These are phyloP conservation scores for Hemichromis elongatus DNA, from an alignment of 2,113 vertebrate genomes.

Conservation along the genomic window DNA sequence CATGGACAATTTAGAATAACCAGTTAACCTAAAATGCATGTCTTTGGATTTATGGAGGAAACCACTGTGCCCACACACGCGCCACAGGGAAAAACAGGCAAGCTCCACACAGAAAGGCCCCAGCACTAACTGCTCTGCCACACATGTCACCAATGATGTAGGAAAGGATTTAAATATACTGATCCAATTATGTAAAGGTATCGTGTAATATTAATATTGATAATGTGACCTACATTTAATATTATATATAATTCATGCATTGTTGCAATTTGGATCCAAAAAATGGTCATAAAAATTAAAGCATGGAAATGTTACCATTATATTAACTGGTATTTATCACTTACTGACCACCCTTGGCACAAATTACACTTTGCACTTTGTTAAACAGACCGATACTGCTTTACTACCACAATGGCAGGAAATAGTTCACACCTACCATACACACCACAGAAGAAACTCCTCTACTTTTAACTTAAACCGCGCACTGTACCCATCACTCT, in stretches of 20 bases:
- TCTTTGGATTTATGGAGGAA: not conserved
- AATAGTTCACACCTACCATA: not conserved
- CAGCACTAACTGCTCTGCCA: not conserved
- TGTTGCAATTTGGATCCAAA: not conserved
- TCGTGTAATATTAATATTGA: not conserved
- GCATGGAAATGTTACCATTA: not conserved
- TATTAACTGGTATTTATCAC: not conserved
- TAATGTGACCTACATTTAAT: not conserved
- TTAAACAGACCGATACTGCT: not conserved
- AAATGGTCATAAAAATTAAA: not conserved
- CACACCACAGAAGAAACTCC: not conserved
- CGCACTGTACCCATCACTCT: not conserved
- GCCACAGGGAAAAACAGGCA: not conserved
- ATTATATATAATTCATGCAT: not conserved
- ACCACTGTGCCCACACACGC: not conserved
- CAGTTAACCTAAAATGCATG: not conserved
- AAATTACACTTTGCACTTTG: not conserved
- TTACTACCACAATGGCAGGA: not conserved
- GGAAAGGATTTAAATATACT: not conserved
- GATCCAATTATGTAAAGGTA: not conserved
- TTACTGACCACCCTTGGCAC: not conserved
- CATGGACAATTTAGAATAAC: not conserved
- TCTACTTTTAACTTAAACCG: not conserved
- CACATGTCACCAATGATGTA: not conserved
- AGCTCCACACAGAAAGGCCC: not conserved